Evolutionary conservation across 1,140 invertebrate genomes (phyloP), one percentile per base, ranked within the genome.

Genomic region (Tyrophagus putrescentiae): DNA sequence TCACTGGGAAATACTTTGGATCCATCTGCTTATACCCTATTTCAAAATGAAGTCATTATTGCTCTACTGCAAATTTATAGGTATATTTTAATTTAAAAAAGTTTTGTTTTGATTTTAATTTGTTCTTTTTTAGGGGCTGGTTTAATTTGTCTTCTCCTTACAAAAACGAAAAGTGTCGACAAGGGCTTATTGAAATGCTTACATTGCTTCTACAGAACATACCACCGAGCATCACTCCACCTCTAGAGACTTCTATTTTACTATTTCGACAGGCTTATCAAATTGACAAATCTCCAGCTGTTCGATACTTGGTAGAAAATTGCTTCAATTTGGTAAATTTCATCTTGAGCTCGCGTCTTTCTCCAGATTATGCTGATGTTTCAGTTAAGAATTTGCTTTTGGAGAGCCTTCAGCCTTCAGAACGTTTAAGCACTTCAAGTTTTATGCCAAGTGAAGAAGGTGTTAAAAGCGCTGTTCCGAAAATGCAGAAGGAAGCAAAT

Each of bases 61-160:
- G 21, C 27, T 9, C 13, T 54, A 27, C 27, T 54, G 16, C 52
- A 54, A 32, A 54, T 54, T 16, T 54, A 54, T 54, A 16, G 28
- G n/a, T n/a, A n/a, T n/a, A n/a, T n/a, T n/a, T n/a, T n/a, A n/a
- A n/a, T n/a, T n/a, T n/a, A n/a, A n/a, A n/a, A n/a, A n/a, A n/a
- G n/a, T n/a, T n/a, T n/a, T n/a, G n/a, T n/a, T n/a, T n/a, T n/a
- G n/a, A n/a, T n/a, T n/a, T n/a, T n/a, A n/a, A n/a, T n/a, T n/a
- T n/a, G n/a, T n/a, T n/a, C n/a, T n/a, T n/a, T n/a, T n/a, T n/a
- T n/a, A n/a, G n/a, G 39, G 3, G 25, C n/a, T 54, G 52, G 52
- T 54, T 54, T 33, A 3, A 27, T 54, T 25, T 54, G n/a, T 9
- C 13, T 13, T 1, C 11, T 32, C 27, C 52, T 3, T 54, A 54